phyloP scores from a whole-genome alignment of 2,113 vertebrate species.

The Chionodraco myersi region DNA sequence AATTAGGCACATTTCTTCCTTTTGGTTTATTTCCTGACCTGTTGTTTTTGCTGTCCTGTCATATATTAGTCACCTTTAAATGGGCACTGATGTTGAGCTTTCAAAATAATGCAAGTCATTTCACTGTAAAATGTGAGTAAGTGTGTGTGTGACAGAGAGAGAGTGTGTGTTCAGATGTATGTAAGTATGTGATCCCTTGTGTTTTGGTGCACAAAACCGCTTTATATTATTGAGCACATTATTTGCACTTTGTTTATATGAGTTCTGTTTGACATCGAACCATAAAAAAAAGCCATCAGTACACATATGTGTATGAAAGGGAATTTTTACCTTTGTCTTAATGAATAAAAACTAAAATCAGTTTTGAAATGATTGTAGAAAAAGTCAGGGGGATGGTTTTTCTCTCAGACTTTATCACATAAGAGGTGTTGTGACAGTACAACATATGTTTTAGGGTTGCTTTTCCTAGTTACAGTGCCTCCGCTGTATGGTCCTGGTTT shows the following conservation, averaged over 20 bases:
- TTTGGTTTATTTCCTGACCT: slow-evolving; percentile 64
- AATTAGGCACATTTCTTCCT: slow-evolving; percentile 86
- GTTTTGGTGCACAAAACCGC: slow-evolving; percentile 62
- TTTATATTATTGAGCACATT: slow-evolving; percentile 71
- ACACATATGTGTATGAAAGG: slow-evolving; percentile 60
- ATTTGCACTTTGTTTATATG: slow-evolving; percentile 74
- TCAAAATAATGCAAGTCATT: slow-evolving; percentile 63
- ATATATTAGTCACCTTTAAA: slow-evolving; percentile 50
- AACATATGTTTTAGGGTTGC: slow-evolving; percentile 56
- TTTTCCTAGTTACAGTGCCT: slow-evolving; percentile 76
- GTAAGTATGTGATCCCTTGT: slow-evolving; percentile 48
- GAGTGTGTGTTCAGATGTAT: neutral
- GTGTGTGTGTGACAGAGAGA: slow-evolving; percentile 11
- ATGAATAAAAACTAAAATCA: slow-evolving; percentile 38
- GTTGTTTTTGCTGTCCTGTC: slow-evolving; percentile 60
- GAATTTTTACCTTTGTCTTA: slow-evolving; percentile 55
- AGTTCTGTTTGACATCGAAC: slow-evolving; percentile 51
- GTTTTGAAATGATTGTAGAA: slow-evolving; percentile 63
- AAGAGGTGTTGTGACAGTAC: slow-evolving; percentile 43
- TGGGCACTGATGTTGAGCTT: slow-evolving; percentile 62
- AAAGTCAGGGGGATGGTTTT: slow-evolving; percentile 28
- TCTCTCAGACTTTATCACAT: slow-evolving; percentile 41
- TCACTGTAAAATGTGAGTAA: slow-evolving; percentile 50
- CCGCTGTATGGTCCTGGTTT: slow-evolving; percentile 70
- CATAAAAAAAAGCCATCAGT: slow-evolving; percentile 59